Evolutionary conservation across 2,797 vertebrate genomes (phyloP).

Genomic region (Urocyon cinereoargenteus): DNA sequence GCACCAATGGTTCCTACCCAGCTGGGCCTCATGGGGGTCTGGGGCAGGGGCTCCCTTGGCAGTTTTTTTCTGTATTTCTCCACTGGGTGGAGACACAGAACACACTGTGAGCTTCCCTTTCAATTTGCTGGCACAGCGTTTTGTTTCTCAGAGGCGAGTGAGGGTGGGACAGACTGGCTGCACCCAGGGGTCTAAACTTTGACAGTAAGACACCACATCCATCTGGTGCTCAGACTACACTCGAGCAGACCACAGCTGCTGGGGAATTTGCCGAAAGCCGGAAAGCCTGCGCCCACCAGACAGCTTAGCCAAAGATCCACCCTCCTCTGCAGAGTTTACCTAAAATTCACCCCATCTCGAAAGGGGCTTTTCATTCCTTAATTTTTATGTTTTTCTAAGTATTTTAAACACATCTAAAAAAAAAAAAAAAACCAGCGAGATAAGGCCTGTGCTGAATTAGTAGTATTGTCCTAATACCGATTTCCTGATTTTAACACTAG

Average conservation of each 20-base stretch:
- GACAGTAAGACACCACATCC: background rate
- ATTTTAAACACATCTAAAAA: background rate
- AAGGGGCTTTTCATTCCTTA: background rate
- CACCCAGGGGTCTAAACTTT: background rate
- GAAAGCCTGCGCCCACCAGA: background rate
- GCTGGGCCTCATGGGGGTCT: background rate
- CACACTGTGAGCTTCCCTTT: background rate
- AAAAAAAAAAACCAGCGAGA: background rate
- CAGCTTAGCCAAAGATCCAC: background rate
- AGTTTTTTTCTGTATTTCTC: background rate
- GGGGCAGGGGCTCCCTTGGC: background rate
- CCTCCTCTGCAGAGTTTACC: background rate
- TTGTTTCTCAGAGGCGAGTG: background rate
- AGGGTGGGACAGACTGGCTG: background rate
- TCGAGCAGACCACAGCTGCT: background rate
- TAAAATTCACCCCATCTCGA: background rate
- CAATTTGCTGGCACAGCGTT: background rate
- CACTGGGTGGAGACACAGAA: background rate
- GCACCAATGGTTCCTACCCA: background rate
- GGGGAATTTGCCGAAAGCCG: background rate
- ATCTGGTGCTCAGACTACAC: accelerated
- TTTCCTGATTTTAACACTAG: background rate
- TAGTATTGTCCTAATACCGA: background rate
- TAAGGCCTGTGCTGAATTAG: background rate
- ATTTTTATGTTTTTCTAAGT: background rate